Percentiles rank a stretch among this genome's conserved stretches.
Evolutionary conservation across 2,113 vertebrate species (phyloP).

Genomic region (Mobula hypostoma): DNA sequence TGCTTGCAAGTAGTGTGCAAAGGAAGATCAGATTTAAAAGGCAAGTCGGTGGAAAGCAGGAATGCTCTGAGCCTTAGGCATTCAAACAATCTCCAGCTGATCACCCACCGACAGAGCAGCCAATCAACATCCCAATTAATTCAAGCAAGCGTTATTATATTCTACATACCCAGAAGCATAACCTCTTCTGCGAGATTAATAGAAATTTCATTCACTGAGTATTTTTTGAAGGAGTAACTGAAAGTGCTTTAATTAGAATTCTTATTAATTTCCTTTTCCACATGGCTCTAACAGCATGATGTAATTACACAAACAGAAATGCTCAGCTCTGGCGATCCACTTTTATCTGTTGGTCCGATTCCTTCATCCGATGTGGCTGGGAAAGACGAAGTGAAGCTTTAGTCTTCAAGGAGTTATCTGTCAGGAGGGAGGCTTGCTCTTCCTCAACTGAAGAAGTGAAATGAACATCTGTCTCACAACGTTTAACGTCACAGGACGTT

Average conservation of each 20-base stretch:
- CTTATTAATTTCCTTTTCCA: neutral
- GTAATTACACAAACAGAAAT: neutral
- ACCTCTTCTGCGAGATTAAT: neutral
- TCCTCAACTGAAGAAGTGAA: neutral
- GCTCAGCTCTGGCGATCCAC: neutral
- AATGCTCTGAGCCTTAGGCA: neutral
- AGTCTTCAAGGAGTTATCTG: too few relatives aligned
- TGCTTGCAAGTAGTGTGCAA: neutral
- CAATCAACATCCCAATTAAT: neutral
- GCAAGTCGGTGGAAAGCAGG: neutral
- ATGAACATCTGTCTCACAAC: neutral
- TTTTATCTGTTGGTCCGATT: neutral
- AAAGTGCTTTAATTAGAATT: slow-evolving; percentile 1
- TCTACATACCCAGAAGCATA: neutral
- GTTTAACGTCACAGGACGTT: too few relatives aligned
- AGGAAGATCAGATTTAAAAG: neutral
- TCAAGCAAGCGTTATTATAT: neutral
- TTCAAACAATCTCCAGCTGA: neutral
- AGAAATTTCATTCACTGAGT: neutral
- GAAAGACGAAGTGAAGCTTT: too few relatives aligned
- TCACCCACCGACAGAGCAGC: neutral
- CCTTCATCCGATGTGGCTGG: neutral
- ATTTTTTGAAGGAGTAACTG: neutral
- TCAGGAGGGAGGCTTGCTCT: neutral
- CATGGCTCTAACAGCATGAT: neutral